Base-by-base conservation (phyloP, 2,797 vertebrate species). In the Alectoris magna region DNA sequence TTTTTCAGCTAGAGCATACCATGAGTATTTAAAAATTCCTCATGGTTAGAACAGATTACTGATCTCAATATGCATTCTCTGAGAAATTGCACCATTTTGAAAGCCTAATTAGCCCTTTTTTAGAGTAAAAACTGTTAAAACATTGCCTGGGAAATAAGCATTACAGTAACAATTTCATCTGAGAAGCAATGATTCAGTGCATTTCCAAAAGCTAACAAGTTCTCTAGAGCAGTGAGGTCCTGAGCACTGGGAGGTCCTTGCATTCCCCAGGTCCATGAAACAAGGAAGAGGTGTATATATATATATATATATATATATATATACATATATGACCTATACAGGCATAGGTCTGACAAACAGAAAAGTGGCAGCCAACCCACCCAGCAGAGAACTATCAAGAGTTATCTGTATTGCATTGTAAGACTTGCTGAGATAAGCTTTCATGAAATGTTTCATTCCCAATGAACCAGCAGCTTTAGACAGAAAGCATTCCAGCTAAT, bases 391-490 rank as follows among this genome's bases (percentile, higher is more conserved):
- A 68, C 75, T 85, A 43, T 89, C 46, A 53, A 11, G 87, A 87
- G 36, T 72, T 93, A 75, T 94, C 91, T 96, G 91, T 87, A 48
- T 88, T 87, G 49, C 44, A 89, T 93, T 96, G 78, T 46, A 89
- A 90, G 55, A 43, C 84, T 95, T 1, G 9, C 91, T 86, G 89
- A 94, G 91, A 92, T 93, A 94, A 93, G 73, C 87, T 84, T 91
- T 89, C 49, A 51, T 75, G 15, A 96, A 96, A 93, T 87, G 49
- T 74, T 96, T 93, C 91, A 75, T 70, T 92, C 63, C 89, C 89
- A 90, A 68, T 83, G 91, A 96, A 92, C 89, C 95, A 92, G 85
- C 70, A 94, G 86, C 59, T 94, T 91, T 24, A 83, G 87, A 90
- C 91, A 93, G 94, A 93, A 93, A 91, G 46, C 70, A 67, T 72